Conservation (phyloP, 2,797 vertebrate species). For the Poecilia wingei region DNA sequence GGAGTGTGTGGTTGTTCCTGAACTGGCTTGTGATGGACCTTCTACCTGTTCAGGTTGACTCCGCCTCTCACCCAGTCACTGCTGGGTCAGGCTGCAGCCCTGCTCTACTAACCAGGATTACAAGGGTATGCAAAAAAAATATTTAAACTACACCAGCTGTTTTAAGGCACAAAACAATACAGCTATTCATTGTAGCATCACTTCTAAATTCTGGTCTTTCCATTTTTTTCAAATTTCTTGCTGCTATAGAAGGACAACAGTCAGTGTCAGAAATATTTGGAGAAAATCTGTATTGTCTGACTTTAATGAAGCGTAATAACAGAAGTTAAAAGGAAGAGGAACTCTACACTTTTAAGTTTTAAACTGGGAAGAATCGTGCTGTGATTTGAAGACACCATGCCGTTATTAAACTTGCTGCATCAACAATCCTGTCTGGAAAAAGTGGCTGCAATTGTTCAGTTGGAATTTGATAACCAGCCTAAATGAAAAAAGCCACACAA, state of each 20-base stretch:
- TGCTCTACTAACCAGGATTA: background rate
- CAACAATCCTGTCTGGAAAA: conserved; percentile 32
- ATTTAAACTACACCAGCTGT: background rate
- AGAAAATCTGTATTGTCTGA: background rate
- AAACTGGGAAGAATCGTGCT: conserved; percentile 17
- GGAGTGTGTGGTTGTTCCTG: background rate
- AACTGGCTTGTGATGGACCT: background rate
- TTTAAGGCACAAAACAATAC: background rate
- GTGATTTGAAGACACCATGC: conserved; percentile 1
- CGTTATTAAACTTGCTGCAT: background rate
- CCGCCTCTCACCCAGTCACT: background rate
- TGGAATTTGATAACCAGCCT: conserved; percentile 22
- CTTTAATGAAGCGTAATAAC: too few species aligned
- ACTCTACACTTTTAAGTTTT: background rate
- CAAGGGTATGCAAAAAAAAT: background rate
- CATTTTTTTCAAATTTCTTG: background rate
- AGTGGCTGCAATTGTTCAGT: conserved; percentile 48
- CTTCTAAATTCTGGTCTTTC: background rate
- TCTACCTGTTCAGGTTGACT: background rate
- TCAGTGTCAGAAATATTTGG: background rate
- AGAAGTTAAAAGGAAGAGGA: background rate
- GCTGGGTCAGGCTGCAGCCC: background rate
- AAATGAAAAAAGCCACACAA: background rate
- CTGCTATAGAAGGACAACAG: background rate
- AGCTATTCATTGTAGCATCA: background rate